Evolutionary conservation across 2,797 vertebrate genomes (phyloP).

Genomic region (Perdix hodgsoniae): DNA sequence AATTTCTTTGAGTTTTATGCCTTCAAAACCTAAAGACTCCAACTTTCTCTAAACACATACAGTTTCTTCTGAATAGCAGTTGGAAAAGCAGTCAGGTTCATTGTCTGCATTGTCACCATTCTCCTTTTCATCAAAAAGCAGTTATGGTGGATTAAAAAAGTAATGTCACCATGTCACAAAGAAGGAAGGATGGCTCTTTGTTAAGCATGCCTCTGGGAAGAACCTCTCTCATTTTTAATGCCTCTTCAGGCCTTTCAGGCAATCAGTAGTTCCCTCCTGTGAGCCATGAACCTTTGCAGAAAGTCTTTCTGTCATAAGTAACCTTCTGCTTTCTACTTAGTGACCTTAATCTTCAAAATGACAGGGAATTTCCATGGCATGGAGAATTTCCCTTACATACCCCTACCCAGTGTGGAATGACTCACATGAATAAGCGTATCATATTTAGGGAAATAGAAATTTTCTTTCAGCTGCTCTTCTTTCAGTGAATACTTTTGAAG

Average conservation of each 20-base stretch:
- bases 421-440: conserved; percentile 47
- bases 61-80: neutral
- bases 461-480: conserved; percentile 31
- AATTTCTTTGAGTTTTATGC: neutral
- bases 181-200: conserved; percentile 49
- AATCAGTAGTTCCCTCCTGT: conserved; percentile 65
- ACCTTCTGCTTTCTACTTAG: conserved; percentile 67
- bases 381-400: conserved; percentile 52
- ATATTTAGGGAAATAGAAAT: conserved; percentile 36
- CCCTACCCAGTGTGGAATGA: neutral
- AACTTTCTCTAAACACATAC: neutral
- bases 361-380: conserved; percentile 70
- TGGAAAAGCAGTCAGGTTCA: conserved; percentile 53
- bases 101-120: conserved; percentile 62
- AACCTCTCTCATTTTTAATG: conserved; percentile 26
- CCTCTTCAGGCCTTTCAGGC: conserved; percentile 61
- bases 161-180: conserved; percentile 49
- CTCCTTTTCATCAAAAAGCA: conserved; percentile 58
- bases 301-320: conserved; percentile 59
- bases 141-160: conserved; percentile 69
- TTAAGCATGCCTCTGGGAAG: neutral
- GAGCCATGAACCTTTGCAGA: conserved; percentile 70
- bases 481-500: conserved; percentile 51
- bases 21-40: conserved; percentile 10
- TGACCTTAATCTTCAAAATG: conserved; percentile 77